Evolutionary conservation across 2,888 invertebrate genomes (phyloP), one percentile per base, ranked within the genome.

Genomic region (Drepanosiphum platanoidis): DNA sequence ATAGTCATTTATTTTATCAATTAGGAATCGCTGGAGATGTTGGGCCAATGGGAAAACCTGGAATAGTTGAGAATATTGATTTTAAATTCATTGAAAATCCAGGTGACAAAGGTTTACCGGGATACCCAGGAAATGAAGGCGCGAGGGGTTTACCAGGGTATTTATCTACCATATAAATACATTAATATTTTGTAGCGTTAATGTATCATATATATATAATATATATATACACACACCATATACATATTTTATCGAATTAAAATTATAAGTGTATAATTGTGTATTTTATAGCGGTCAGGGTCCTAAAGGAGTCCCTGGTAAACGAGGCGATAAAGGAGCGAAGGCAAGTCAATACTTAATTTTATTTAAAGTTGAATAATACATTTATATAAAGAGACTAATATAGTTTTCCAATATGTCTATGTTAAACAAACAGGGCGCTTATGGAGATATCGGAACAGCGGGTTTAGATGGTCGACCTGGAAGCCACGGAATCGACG

Each of bases 101-200:
- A 1, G 93, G 90, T 74, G 89, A 88, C 71, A 89, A 88, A 88
- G 94, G 93, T 86, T 90, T 90, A n/a, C 90, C 91, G 78, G 93
- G 93, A 88, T 91, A 90, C 68, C 89, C 90, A 2, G 92, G 94
- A 88, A 86, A 86, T 66, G 87, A 86, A 15, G 90, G 90, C 27
- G 68, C 74, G 15, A 86, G 86, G 36, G 90, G 89, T 68, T 61
- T 74, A 7, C 86, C 86, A 39, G 89, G 89, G 83, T 84, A 84
- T 36, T 36, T 18, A 72, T 52, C 18, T 52, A 52, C 3, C 15
- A 9, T 39, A 46, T 18, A 18, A 13, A 18, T 5, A 52, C 22
- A 52, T 18, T 52, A 18, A n/a, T n/a, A n/a, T n/a, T n/a, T n/a
- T n/a, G n/a, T n/a, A n/a, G n/a, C n/a, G n/a, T n/a, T n/a, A n/a